phyloP scores from a whole-genome alignment of 2,113 vertebrate species.

The Melanerpes formicivorus region DNA sequence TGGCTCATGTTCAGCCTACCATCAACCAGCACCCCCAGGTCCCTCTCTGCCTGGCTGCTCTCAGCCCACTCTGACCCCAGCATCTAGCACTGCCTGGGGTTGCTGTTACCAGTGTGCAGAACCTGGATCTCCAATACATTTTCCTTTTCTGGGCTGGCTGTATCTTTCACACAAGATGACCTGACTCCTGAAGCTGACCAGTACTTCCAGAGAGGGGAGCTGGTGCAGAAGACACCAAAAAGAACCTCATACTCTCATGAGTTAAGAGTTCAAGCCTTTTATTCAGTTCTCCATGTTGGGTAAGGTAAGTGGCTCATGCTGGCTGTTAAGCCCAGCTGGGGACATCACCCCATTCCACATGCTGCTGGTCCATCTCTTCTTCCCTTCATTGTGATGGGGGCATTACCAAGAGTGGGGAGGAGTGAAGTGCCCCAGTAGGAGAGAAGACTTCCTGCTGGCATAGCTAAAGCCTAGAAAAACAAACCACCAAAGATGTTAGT shows the following conservation, averaged over 20 bases:
- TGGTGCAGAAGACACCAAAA: neutral
- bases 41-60: too few species aligned
- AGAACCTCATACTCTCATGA: slow-evolving; percentile 7
- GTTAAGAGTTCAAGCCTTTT: slow-evolving; percentile 20
- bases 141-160: neutral
- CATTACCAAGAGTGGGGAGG: neutral
- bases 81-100: too few species aligned
- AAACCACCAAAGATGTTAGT: slow-evolving; percentile 50
- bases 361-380: neutral
- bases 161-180: neutral
- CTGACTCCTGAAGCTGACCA: neutral
- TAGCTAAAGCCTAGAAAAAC: slow-evolving; percentile 48
- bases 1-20: too few species aligned
- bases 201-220: neutral
- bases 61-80: too few species aligned
- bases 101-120: too few species aligned
- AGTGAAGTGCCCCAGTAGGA: neutral
- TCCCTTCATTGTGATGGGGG: neutral
- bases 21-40: too few species aligned
- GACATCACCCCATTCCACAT: neutral
- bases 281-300: slow-evolving; percentile 22
- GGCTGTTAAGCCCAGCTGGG: neutral
- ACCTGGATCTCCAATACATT: neutral
- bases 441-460: neutral
- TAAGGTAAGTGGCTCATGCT: neutral